Conservation (phyloP, 2,888 invertebrate genomes). For the Meandrusa payeni region DNA sequence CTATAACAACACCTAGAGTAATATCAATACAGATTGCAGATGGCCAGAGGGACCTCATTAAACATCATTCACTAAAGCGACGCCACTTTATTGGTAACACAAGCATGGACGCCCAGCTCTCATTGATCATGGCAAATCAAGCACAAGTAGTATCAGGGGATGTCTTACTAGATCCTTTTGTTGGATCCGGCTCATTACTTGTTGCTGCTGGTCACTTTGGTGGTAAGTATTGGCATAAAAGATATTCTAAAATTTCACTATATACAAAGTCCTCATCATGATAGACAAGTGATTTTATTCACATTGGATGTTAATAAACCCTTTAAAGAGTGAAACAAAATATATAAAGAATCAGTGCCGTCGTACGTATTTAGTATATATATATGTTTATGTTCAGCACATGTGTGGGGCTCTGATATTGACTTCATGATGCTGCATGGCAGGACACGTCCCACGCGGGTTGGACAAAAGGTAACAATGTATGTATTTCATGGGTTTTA, state of each 20-base stretch:
- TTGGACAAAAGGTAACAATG: constrained; percentile 85
- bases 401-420: constrained; percentile 94
- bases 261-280: too few species aligned
- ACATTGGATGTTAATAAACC: too few species aligned
- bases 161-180: constrained; percentile 96
- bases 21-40: constrained; percentile 87
- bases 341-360: too few species aligned
- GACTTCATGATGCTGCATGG: constrained; percentile 97
- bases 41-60: constrained; percentile 91
- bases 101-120: constrained; percentile 97
- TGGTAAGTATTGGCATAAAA: too few species aligned
- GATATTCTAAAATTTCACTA: too few species aligned
- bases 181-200: constrained; percentile 91
- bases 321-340: too few species aligned
- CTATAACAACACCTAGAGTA: too few species aligned
- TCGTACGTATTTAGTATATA: neutral
- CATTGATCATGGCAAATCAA: constrained; percentile 97
- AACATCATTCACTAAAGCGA: constrained; percentile 90
- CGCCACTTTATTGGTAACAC: constrained; percentile 99
- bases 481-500: constrained; percentile 50
- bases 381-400: constrained; percentile 58
- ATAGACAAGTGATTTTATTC: too few species aligned
- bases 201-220: constrained; percentile 96
- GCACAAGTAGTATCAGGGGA: constrained; percentile 86
- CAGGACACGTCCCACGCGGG: constrained; percentile 88